Conservation (phyloP, 2,113 vertebrate species). For the Crotalus helleri region DNA sequence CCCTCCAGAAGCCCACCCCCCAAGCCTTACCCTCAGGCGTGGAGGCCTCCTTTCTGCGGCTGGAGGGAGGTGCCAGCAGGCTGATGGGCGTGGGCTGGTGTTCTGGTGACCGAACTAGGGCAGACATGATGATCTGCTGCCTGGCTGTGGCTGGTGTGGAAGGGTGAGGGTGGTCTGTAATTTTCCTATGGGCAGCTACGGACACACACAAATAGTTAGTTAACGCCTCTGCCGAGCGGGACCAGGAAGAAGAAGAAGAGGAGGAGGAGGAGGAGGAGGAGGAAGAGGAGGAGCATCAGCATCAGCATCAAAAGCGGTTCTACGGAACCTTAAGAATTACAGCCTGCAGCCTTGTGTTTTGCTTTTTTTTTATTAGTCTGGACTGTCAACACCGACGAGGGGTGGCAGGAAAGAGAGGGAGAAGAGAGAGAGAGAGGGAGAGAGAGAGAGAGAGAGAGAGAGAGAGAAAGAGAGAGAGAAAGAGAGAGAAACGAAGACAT, state of each 20-base stretch:
- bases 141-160: slow-evolving; percentile 82
- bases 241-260: background rate
- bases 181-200: slow-evolving; percentile 90
- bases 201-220: slow-evolving; percentile 46
- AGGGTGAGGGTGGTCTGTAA: slow-evolving; percentile 82
- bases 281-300: too few species aligned
- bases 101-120: slow-evolving; percentile 93
- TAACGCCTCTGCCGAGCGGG: background rate
- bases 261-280: fast-evolving
- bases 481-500: slow-evolving; percentile 1
- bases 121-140: slow-evolving; percentile 96
- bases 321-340: slow-evolving; percentile 36
- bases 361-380: background rate
- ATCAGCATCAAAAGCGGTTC: slow-evolving; percentile 37
- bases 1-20: background rate
- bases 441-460: too few species aligned
- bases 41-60: slow-evolving; percentile 88
- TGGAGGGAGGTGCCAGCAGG: slow-evolving; percentile 86
- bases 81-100: slow-evolving; percentile 89
- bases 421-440: too few species aligned
- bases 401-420: background rate
- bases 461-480: too few species aligned
- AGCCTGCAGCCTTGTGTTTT: background rate
- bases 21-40: slow-evolving; percentile 85
- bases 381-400: slow-evolving; percentile 28